Evolutionary conservation across 2,113 vertebrate species (phyloP), one percentile per base, ranked within the genome.

Genomic region (Salvelinus fontinalis): DNA sequence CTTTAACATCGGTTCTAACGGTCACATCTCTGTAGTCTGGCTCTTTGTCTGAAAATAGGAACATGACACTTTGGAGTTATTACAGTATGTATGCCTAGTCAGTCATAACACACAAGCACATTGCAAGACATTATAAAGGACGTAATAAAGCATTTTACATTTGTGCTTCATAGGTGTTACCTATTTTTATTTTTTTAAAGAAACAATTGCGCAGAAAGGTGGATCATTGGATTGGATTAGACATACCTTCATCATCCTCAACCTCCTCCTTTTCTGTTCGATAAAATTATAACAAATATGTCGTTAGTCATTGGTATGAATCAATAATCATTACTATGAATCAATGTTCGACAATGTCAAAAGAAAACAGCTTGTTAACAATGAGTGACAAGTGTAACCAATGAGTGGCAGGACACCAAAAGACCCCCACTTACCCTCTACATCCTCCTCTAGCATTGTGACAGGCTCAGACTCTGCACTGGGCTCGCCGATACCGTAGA

Each of bases 401-500:
- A 44, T 44, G 39, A 11, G 39, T 44, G 39, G 39, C 9, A 11
- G 39, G 3, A 54, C 51, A 54, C 14, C 51, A 4, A 1, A 54
- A 54, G 16, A 22, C 7, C 7, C 73, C 85, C 0, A 69, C 95
- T 92, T 87, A 97, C 97, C 97, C 86, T 29, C 88, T 75, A 94
- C 95, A 48, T 96, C 95, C 88, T 95, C 95, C 39, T 96, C 94
- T 74, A 96, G 95, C 0, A 98, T 93, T 0, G 90, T 92, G 0
- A 97, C 97, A 5, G 95, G 90, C 6, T 93, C 95, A 0, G 96
- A 97, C 78, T 99, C 98, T 0, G 95, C 96, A 48, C 97, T 98
- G 0, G 98, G 98, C 83, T 99, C 98, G 0, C 98, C 97, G 51
- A 96, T 93, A 0, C 98, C 98, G 0, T 99, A 98, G 22, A 99